Evolutionary conservation across 2,888 invertebrate genomes (phyloP).

Genomic region (Machimus rusticus): DNA sequence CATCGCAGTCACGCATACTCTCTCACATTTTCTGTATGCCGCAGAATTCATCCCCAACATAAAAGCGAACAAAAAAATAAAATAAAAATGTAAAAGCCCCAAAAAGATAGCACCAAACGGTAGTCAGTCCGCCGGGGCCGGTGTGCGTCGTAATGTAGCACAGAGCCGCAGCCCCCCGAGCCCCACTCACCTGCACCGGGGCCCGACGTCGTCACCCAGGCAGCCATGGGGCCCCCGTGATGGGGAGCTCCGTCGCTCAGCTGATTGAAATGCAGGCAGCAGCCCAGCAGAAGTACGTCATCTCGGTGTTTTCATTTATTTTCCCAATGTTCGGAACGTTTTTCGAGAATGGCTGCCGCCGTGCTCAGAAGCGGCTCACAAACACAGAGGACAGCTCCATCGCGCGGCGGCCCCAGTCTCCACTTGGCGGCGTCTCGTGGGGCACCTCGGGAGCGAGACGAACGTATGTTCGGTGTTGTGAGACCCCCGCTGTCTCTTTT

Average conservation of each 20-base stretch:
- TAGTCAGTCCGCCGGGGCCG: background rate
- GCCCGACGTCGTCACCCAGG: background rate
- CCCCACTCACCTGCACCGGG: background rate
- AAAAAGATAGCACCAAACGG: background rate
- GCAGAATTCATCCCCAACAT: background rate
- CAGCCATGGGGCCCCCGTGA: background rate
- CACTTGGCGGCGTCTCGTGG: background rate
- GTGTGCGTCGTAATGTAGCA: background rate
- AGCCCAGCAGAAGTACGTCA: background rate
- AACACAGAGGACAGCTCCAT: background rate
- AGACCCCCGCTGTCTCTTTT: background rate
- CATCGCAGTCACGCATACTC: background rate
- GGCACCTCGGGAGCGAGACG: background rate
- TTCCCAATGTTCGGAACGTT: background rate
- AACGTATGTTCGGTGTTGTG: background rate
- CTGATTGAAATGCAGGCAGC: constrained; percentile 25
- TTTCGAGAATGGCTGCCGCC: constrained; percentile 35
- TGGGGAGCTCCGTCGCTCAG: constrained; percentile 20
- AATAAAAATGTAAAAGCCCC: background rate
- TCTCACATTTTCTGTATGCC: background rate
- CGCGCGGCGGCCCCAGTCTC: background rate
- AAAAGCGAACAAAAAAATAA: background rate
- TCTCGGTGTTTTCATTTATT: constrained; percentile 21
- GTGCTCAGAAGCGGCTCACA: background rate
- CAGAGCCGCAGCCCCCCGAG: background rate